Evolutionary conservation across 92 coral and sea anemone genomes (phyloP), one percentile per base, ranked within the genome.

Genomic region (Galaxea fascicularis): DNA sequence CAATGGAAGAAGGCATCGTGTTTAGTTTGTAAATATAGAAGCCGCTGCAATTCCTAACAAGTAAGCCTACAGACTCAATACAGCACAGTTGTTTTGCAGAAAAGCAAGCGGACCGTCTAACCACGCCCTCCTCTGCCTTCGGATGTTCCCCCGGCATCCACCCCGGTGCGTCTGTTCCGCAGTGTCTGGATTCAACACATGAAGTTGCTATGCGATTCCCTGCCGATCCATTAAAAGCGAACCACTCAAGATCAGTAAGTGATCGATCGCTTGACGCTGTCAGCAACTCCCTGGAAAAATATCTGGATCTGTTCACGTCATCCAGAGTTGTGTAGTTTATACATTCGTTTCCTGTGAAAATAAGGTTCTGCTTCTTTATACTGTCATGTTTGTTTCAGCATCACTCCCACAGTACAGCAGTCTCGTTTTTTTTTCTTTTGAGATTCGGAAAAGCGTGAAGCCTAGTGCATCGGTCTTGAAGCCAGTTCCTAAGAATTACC

Each of bases 141-240:
- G 90, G 90, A 56, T 86, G 90, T 21, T 24, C 17, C 1, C 90
- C 90, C 63, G n/a, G 45, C 90, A 86, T 52, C 89, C 90, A 78
- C 6, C 80, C 90, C 44, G 86, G 86, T 22, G 16, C 30, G 1
- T 15, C 44, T 9, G 90, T 69, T 10, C 90, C 90, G 18, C 90
- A 86, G 44, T 70, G 73, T 1, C 18, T 47, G 15, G 70, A 8
- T 14, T 70, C 58, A 53, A 86, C 90, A 29, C 90, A 86, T 17
- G 79, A 35, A 21, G 86, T 86, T 11, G 90, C 60, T 28, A 86
- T 86, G 21, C 47, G 87, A 15, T 14, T 80, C 25, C 90, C 86
- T 1, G 85, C 72, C 27, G 77, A 64, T 56, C 77, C 85, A 64
- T 64, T 76, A 35, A 78, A 74, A 29, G 60, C 21, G 9, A 73